phyloP scores from a whole-genome alignment of 2,888 invertebrate species.

The Oscheius sp. region DNA sequence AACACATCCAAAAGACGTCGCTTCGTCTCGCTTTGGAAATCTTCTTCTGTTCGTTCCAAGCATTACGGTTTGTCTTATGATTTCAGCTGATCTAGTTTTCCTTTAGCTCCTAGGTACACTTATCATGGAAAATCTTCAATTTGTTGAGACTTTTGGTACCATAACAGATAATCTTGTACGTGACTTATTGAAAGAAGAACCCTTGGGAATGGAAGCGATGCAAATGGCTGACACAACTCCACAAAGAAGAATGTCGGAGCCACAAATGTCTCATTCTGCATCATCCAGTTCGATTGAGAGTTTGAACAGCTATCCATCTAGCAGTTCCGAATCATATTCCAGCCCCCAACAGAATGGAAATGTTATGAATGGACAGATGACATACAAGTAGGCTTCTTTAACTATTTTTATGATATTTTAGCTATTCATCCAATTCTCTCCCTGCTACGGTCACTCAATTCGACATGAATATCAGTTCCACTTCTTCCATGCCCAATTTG shows the following conservation, averaged over 20 bases:
- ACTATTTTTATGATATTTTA: slow-evolving; percentile 29
- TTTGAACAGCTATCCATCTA: slow-evolving; percentile 36
- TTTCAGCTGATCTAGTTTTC: background rate
- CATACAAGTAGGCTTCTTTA: slow-evolving; percentile 25
- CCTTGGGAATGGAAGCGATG: slow-evolving; percentile 15
- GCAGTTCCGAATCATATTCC: slow-evolving; percentile 38
- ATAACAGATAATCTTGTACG: slow-evolving; percentile 61
- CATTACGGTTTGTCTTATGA: slow-evolving; percentile 56
- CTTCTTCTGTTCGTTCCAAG: slow-evolving; percentile 65
- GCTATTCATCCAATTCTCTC: slow-evolving; percentile 54
- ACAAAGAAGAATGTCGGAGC: slow-evolving; percentile 41
- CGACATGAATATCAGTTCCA: slow-evolving; percentile 40
- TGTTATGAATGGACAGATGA: slow-evolving; percentile 1
- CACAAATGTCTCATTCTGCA: slow-evolving; percentile 47
- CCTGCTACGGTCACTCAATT: slow-evolving; percentile 48
- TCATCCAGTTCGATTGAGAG: slow-evolving; percentile 46
- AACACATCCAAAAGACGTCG: slow-evolving; percentile 70
- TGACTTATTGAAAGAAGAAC: slow-evolving; percentile 58
- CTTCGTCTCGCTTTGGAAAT: slow-evolving; percentile 68
- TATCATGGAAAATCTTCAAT: slow-evolving; percentile 66
- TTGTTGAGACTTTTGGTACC: slow-evolving; percentile 64
- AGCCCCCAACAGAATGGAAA: slow-evolving; percentile 31
- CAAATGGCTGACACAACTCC: background rate
- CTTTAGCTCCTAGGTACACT: slow-evolving; percentile 63
- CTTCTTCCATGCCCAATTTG: slow-evolving; percentile 55